These are phyloP conservation scores for Microchirus variegatus DNA, from an alignment of 2,797 vertebrate species.

Conservation along the genomic window DNA sequence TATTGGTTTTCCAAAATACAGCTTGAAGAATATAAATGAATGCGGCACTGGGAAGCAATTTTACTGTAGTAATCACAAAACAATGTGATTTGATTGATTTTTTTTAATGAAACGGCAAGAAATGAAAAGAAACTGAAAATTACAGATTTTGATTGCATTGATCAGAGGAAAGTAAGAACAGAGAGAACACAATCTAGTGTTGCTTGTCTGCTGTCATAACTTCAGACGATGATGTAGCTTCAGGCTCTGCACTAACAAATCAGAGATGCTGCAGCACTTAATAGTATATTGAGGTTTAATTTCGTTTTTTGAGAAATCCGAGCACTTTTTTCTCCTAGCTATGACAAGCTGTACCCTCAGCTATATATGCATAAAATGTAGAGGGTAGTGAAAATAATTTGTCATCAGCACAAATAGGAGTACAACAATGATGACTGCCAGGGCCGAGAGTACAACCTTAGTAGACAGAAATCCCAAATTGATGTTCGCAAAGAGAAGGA, in stretches of 20 bases:
- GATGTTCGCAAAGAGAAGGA: slow-evolving; percentile 52
- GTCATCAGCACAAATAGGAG: slow-evolving; percentile 56
- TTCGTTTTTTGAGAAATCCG: slow-evolving; percentile 49
- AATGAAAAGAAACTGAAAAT: slow-evolving; percentile 12
- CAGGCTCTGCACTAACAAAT: slow-evolving; percentile 31
- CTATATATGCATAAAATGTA: slow-evolving; percentile 28
- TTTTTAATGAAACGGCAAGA: neutral
- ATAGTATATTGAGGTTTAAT: slow-evolving; percentile 49
- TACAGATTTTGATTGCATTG: slow-evolving; percentile 4
- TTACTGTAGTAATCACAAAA: neutral
- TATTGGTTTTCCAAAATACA: slow-evolving; percentile 6
- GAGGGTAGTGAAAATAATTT: slow-evolving; percentile 43
- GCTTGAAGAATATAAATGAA: neutral
- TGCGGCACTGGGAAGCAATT: neutral
- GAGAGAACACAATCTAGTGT: neutral
- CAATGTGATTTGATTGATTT: neutral
- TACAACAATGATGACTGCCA: slow-evolving; percentile 34
- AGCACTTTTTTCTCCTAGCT: slow-evolving; percentile 47
- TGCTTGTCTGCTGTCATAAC: slow-evolving; percentile 7
- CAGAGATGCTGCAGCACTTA: slow-evolving; percentile 26
- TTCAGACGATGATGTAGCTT: slow-evolving; percentile 13
- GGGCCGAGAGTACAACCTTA: slow-evolving; percentile 40
- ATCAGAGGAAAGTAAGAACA: slow-evolving; percentile 9
- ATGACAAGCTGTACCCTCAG: slow-evolving; percentile 31
- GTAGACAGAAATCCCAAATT: slow-evolving; percentile 59